Conservation (phyloP, 2,113 vertebrate species). For the Cheilinus undulatus region DNA sequence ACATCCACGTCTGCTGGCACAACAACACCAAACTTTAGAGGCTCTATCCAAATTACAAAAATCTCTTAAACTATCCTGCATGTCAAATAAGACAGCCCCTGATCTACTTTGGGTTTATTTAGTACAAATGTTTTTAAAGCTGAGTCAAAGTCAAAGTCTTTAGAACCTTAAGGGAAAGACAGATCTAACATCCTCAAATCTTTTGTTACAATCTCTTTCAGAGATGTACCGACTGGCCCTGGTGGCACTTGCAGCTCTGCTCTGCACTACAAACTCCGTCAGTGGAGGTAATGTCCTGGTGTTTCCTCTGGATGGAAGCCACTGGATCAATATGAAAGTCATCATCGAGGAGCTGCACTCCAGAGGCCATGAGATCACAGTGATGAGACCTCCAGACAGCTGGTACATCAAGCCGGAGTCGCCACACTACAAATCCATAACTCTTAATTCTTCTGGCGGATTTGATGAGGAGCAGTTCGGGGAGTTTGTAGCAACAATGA, state of each 20-base stretch:
- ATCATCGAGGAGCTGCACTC: slow-evolving; percentile 67
- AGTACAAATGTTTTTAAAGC: too few relatives aligned
- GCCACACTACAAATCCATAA: slow-evolving; percentile 57
- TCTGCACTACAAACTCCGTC: slow-evolving; percentile 22
- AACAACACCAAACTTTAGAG: too few relatives aligned
- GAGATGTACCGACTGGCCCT: slow-evolving; percentile 42
- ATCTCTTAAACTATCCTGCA: too few relatives aligned
- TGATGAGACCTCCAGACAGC: slow-evolving; percentile 36
- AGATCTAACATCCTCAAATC: slow-evolving; percentile 9
- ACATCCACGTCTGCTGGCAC: too few relatives aligned
- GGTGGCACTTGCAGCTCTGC: slow-evolving; percentile 24
- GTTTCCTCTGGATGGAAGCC: slow-evolving; percentile 67
- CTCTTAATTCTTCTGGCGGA: neutral
- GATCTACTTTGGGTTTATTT: too few relatives aligned
- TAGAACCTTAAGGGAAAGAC: neutral
- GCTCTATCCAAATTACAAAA: too few relatives aligned
- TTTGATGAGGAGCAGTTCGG: slow-evolving; percentile 33
- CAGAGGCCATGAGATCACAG: slow-evolving; percentile 69
- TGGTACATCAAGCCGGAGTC: slow-evolving; percentile 73
- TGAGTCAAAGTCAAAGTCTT: neutral
- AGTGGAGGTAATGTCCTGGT: slow-evolving; percentile 68
- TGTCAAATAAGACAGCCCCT: too few relatives aligned
- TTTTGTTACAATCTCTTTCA: slow-evolving; percentile 46
- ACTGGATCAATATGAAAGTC: slow-evolving; percentile 77
- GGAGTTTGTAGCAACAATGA: neutral